Evolutionary conservation across 1,140 invertebrate species (phyloP).

Genomic region (Lamellibrachia luymesi): DNA sequence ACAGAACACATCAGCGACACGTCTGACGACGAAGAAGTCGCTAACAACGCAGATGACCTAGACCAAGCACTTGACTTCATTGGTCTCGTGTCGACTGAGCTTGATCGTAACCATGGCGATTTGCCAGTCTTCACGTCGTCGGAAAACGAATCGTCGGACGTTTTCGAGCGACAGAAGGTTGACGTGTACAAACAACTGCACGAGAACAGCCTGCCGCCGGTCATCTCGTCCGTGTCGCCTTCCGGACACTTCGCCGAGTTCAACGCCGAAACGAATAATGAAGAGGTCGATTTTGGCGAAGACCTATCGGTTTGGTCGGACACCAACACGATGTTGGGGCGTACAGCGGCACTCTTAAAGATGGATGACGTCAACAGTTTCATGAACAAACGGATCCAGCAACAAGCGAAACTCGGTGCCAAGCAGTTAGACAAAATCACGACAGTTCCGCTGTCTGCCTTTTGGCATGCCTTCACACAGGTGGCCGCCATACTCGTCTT

Average conservation of each 20-base stretch:
- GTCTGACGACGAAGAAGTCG: background rate
- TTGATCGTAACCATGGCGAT: background rate
- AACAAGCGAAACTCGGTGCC: background rate
- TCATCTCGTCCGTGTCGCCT: background rate
- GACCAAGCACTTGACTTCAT: background rate
- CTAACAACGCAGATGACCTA: background rate
- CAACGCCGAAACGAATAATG: background rate
- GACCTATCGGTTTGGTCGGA: background rate
- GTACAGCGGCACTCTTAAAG: background rate
- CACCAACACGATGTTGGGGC: background rate
- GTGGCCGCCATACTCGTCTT: background rate
- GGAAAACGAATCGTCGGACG: background rate
- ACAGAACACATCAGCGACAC: background rate
- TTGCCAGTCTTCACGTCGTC: background rate
- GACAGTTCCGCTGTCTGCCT: slow-evolving; percentile 6
- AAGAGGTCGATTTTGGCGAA: background rate
- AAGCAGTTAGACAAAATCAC: background rate
- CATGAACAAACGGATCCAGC: background rate
- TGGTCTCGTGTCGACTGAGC: background rate
- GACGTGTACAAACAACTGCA: background rate
- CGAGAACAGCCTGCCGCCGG: background rate
- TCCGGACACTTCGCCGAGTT: background rate
- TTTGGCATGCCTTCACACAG: slow-evolving; percentile 12
- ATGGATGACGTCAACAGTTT: background rate
- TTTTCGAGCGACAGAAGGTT: background rate